Evolutionary conservation across 1,140 invertebrate species (phyloP).

Genomic region (Dreissena polymorpha): DNA sequence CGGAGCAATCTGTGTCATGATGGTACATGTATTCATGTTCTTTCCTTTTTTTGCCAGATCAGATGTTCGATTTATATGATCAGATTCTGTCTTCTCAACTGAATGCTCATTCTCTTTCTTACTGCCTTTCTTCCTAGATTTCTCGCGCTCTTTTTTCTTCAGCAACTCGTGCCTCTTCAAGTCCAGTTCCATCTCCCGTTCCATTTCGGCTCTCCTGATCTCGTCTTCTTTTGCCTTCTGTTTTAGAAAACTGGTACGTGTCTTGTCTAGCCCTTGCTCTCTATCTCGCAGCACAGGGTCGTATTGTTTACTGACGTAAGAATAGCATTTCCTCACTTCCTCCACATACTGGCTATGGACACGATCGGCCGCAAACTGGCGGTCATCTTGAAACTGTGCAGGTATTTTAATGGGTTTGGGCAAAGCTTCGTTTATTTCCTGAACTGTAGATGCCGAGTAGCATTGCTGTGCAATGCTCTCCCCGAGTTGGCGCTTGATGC

Average conservation of each 20-base stretch:
- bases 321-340: background rate
- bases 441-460: too few relatives aligned
- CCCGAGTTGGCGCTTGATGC: too few relatives aligned
- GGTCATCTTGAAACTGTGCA: conserved; percentile 2
- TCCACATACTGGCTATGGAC: background rate
- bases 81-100: background rate
- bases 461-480: too few relatives aligned
- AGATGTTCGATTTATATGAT: background rate
- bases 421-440: too few relatives aligned
- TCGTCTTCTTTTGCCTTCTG: background rate
- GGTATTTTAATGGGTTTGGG: background rate
- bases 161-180: background rate
- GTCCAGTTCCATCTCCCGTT: background rate
- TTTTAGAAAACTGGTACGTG: too few relatives aligned
- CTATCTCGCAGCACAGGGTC: background rate
- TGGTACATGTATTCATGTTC: background rate
- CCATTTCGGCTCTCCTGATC: background rate
- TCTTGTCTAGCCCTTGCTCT: background rate
- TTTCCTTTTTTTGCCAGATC: background rate
- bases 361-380: background rate
- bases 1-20: background rate
- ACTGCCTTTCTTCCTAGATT: background rate
- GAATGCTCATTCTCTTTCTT: background rate
- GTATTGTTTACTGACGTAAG: background rate
- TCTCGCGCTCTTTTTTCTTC: background rate